phyloP scores from a whole-genome alignment of 2,113 vertebrate species.

The Eulemur macaco region DNA sequence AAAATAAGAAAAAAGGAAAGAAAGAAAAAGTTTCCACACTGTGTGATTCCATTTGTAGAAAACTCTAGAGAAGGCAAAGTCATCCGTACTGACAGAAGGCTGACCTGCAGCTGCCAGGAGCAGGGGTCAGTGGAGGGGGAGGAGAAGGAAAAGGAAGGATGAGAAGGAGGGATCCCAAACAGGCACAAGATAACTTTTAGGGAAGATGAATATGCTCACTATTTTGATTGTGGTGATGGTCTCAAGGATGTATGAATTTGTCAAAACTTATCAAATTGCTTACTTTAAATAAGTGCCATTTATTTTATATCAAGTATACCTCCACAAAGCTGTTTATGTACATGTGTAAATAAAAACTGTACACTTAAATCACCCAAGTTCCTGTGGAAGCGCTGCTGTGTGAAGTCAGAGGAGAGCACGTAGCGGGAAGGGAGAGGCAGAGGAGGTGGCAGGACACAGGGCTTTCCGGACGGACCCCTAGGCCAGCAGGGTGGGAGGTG shows the following conservation, averaged over 20 bases:
- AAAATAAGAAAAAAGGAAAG: not conserved
- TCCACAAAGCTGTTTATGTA: not conserved
- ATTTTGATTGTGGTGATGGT: not conserved
- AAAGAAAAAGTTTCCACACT: not conserved
- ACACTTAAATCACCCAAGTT: not conserved
- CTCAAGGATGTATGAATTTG: not conserved
- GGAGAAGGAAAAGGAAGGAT: not conserved
- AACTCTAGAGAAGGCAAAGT: not conserved
- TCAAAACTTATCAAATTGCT: not conserved
- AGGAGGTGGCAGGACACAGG: fast-evolving
- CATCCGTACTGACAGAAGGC: not conserved
- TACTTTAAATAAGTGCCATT: not conserved
- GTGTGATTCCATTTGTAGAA: not conserved
- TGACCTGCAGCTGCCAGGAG: not conserved
- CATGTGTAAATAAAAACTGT: not conserved
- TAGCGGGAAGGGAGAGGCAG: not conserved
- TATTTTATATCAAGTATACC: not conserved
- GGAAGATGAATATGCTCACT: not conserved
- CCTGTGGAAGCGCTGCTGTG: not conserved
- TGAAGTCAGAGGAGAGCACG: not conserved
- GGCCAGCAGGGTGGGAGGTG: not conserved
- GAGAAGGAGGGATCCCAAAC: not conserved
- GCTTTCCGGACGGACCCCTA: not conserved
- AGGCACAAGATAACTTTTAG: not conserved
- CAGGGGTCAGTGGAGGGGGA: no score